Base-by-base conservation (phyloP, 2,888 invertebrate species). In the Drosophila borborema region DNA sequence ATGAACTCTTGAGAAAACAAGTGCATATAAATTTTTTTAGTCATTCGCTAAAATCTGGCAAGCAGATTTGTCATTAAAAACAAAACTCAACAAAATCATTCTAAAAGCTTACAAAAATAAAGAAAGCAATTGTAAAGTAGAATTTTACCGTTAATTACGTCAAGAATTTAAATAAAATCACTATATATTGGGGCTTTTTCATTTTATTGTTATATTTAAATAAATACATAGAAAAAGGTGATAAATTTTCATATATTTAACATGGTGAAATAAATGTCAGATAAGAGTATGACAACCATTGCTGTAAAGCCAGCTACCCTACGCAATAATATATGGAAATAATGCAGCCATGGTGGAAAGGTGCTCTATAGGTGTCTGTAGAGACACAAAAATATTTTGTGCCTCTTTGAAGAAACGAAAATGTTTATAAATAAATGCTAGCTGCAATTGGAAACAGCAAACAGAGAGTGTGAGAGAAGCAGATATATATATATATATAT, bases 401-500 rank as follows among this genome's bases (percentile, higher is more conserved):
- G 64, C 51, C 54, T 53, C 9, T 48, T 63, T 63, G 49, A 56
- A 54, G 74, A 68, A 31, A 61, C 14, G 31, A 43, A 55, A 71
- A 66, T 69, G 59, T 88, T 86, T 85, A 88, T 81, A 85, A 85
- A 85, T 85, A 85, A 85, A 83, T 74, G 67, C 79, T 67, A 77
- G 86, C 88, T 85, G 86, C 79, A 87, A 73, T 82, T 82, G 74
- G 83, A 74, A 82, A 75, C 75, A 82, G 69, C 63, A 31, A 59
- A 62, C 38, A n/a, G 28, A 18, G 28, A 56, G 31, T 49, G 68
- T 61, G 48, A 28, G 31, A 48, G 48, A n/a, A 40, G 28, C 40
- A 41, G 28, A 41, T 16, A 38, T 38, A 54, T 40, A 10, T 54
- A 31, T 41, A 14, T 14, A 14, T 5, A 34, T 9, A 34, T 34